phyloP scores from a whole-genome alignment of 1,140 invertebrate genomes.

The Chionoecetes opilio region DNA sequence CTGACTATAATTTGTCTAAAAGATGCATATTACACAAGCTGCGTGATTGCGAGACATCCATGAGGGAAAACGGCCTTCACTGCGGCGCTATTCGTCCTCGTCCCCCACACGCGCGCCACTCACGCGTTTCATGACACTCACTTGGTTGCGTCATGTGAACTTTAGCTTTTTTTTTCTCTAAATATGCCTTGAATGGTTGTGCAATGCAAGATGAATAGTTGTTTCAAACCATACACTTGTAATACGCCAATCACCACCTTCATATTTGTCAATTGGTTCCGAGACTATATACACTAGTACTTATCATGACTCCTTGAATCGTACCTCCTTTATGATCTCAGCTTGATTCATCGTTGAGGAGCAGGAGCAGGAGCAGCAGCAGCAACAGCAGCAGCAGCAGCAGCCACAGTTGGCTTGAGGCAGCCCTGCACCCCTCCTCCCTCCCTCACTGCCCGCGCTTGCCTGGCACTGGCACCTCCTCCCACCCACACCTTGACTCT shows the following conservation, averaged over 20 bases:
- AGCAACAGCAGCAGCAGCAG: constrained; percentile 50
- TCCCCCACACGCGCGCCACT: neutral
- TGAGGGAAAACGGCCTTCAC: neutral
- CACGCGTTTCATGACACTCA: neutral
- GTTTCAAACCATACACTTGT: neutral
- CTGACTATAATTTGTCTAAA: neutral
- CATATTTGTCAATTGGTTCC: neutral
- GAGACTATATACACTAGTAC: neutral
- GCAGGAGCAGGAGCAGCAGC: constrained; percentile 45
- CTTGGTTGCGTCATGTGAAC: neutral
- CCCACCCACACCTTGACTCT: constrained; percentile 45
- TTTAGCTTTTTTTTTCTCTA: neutral
- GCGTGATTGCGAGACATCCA: neutral
- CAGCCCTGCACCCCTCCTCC: neutral
- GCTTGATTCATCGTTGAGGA: constrained; percentile 56
- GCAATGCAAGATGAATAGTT: neutral
- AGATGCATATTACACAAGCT: neutral
- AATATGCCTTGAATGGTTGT: neutral
- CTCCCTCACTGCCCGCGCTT: neutral
- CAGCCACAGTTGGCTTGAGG: neutral
- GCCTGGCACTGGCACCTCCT: neutral
- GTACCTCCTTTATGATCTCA: constrained; percentile 69
- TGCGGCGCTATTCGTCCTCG: neutral
- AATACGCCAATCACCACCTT: neutral
- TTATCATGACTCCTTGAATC: neutral